Conservation (phyloP, 2,113 vertebrate species). For the Tapirus terrestris region DNA sequence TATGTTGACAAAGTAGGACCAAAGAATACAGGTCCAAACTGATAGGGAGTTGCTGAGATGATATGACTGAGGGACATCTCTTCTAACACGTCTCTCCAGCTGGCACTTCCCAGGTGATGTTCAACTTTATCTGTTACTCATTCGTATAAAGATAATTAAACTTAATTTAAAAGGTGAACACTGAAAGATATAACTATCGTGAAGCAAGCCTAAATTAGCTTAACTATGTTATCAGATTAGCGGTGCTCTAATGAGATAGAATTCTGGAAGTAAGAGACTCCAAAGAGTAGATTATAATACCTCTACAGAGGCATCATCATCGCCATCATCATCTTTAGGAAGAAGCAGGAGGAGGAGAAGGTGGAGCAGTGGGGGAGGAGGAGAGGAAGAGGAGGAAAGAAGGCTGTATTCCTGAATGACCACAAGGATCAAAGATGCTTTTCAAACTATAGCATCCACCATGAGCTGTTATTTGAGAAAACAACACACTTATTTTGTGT, state of each 20-base stretch:
- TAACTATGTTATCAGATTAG: neutral
- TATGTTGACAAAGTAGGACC: neutral
- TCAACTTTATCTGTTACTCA: neutral
- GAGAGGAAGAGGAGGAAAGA: rapidly evolving
- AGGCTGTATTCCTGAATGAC: rapidly evolving
- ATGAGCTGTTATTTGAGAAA: neutral
- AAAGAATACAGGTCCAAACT: neutral
- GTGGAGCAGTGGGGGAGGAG: rapidly evolving
- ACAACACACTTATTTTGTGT: neutral
- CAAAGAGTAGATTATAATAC: neutral
- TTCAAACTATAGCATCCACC: rapidly evolving
- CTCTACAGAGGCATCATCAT: no score
- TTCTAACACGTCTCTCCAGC: neutral
- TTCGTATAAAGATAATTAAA: neutral
- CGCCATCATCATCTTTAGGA: neutral
- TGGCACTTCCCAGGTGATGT: no score
- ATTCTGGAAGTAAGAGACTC: neutral
- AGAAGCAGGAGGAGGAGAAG: no score
- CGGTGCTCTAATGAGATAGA: neutral
- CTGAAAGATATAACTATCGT: neutral
- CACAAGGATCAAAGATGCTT: neutral
- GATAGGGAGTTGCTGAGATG: neutral
- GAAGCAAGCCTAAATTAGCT: neutral
- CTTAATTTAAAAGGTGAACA: neutral
- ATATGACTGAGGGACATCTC: rapidly evolving